Evolutionary conservation across 2,113 vertebrate species (phyloP).

Genomic region (Macheiramphus alcinus): DNA sequence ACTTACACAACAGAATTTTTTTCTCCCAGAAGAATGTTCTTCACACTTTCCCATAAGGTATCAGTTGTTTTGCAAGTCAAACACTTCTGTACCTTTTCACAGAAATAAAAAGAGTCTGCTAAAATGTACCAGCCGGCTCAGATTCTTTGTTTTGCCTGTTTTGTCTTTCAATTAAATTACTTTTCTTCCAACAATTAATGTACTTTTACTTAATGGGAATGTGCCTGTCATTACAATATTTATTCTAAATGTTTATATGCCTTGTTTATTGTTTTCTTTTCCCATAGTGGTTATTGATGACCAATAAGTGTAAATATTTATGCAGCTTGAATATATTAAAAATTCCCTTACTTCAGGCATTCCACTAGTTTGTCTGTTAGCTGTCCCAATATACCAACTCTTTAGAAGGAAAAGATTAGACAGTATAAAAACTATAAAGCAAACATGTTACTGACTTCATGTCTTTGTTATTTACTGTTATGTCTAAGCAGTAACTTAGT

Average conservation of each 20-base stretch:
- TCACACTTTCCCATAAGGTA: neutral
- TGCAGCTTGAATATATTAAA: neutral
- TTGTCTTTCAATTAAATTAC: neutral
- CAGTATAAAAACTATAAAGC: neutral
- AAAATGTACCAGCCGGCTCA: neutral
- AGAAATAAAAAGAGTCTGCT: neutral
- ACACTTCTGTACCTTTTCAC: neutral
- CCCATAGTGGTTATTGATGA: neutral
- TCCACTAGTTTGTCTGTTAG: neutral
- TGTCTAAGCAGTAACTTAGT: neutral
- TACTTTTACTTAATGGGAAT: neutral
- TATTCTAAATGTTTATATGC: neutral
- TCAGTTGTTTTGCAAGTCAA: conserved; percentile 11
- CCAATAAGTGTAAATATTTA: neutral
- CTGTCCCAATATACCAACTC: neutral
- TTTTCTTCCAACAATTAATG: neutral
- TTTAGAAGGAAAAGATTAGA: neutral
- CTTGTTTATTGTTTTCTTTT: neutral
- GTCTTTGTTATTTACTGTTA: neutral
- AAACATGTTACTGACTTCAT: neutral
- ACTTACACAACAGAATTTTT: neutral
- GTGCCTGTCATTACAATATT: neutral
- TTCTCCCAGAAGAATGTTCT: neutral
- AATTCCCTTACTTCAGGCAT: neutral
- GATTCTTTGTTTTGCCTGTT: neutral